Evolutionary conservation across 2,797 vertebrate genomes (phyloP), one percentile per base, ranked within the genome.

Genomic region (Amazonetta brasiliensis): DNA sequence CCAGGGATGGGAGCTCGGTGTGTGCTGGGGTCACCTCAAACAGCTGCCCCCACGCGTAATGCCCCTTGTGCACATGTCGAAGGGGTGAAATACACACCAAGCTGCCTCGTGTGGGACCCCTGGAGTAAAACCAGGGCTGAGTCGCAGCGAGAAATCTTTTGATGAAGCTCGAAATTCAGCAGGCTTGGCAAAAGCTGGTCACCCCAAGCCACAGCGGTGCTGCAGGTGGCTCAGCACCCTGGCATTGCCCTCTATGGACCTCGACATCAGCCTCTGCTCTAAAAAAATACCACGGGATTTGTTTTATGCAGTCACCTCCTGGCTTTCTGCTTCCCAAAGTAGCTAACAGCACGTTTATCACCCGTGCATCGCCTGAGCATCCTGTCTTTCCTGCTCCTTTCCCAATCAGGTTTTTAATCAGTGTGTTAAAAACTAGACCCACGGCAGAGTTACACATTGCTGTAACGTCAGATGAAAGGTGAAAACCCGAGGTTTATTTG

Each of bases 11-110:
- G 19, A 33, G 23, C 52, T 52, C 20, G 14, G 19, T 7, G 2
- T 23, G 21, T 48, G 46, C 21, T 23, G 50, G 59, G n/a, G 22
- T 64, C 31, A 9, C 43, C 37, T 11, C 43, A 20, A 64, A 37
- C 9, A n/a, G 35, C 50, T 39, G 19, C 2, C 15, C 39, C 19
- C 3, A 0, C 18, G 37, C 1, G 2, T 59, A 9, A 20, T 12
- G 44, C 25, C 59, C 46, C 39, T 72, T 15, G 25, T 11, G 54
- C 25, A n/a, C 30, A 3, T 1, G 37, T 13, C 5, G 28, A 20
- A 62, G 60, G 26, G 60, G 28, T 41, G 14, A 30, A 63, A 63
- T 35, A 63, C 37, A 25, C 33, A 4, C 31, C 35, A 43, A n/a
- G 23, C 30, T 9, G 1, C 19, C 50, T 18, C 21, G 11, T 3